Evolutionary conservation across 2,888 invertebrate genomes (phyloP), one percentile per base, ranked within the genome.

Genomic region (Ferdinandea cuprea): DNA sequence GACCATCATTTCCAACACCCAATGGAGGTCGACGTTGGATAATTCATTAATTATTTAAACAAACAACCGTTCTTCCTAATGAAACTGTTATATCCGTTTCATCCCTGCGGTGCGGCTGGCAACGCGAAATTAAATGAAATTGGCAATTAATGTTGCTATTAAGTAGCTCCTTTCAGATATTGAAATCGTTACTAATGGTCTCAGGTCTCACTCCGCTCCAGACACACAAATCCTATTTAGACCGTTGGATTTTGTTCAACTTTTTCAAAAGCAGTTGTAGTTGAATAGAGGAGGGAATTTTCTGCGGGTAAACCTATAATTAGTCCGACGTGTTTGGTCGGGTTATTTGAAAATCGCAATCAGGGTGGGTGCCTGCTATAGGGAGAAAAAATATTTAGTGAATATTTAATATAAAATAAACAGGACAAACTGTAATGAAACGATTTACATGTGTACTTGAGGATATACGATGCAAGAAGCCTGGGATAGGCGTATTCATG

Each of bases 61-160:
- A 48, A 69, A 65, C 65, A 59, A 71, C 35, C 52, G 65, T 76
- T 69, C 52, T 32, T 66, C 61, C 44, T 52, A 65, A 71, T 72
- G 52, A 59, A 56, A 35, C 42, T 13, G 28, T 35, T 65, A 37
- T 19, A 48, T 28, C 35, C 15, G 40, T 30, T 0, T 15, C 9
- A 8, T 8, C 13, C 9, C 21, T 11, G 28, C 13, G n/a, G 17
- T 8, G 52, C 32, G 44, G 19, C 13, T 42, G 56, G 48, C 11
- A n/a, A 6, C 17, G 17, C 56, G 21, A 54, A 66, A 77, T 77
- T 25, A 52, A 77, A 77, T 81, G 65, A 81, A 77, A 71, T 71
- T 66, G 58, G 35, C 61, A 69, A 76, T 63, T 76, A 80, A 58
- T 69, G 58, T 21, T 44, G 0, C 54, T 44, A 44, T 63, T 44